Conservation (phyloP, 2,113 vertebrate species). For the Lynx canadensis region DNA sequence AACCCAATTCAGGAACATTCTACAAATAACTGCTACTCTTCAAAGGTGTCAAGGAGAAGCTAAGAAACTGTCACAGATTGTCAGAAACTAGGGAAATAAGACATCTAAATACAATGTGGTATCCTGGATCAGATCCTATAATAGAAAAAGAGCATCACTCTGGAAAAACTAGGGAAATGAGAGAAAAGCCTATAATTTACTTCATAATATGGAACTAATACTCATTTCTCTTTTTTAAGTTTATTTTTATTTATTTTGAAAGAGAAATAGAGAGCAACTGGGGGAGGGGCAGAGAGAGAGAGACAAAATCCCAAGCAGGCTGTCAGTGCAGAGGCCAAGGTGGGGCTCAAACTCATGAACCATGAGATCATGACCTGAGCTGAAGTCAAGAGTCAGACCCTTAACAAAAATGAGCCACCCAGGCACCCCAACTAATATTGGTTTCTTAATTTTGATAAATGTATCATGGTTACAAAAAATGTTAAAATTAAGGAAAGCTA, state of each 20-base stretch:
- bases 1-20: neutral
- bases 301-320: too few relatives aligned
- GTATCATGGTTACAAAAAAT: neutral
- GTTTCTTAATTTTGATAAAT: constrained; percentile 11
- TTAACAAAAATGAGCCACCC: too few relatives aligned
- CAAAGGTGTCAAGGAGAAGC: neutral
- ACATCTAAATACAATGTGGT: neutral
- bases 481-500: neutral
- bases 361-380: too few relatives aligned
- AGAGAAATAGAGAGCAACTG: too few relatives aligned
- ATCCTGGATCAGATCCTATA: neutral
- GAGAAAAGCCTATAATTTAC: neutral
- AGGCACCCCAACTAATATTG: neutral
- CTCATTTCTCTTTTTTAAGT: neutral
- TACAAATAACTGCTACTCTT: neutral
- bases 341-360: too few relatives aligned
- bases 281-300: too few relatives aligned
- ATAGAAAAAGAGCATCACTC: neutral
- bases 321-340: too few relatives aligned
- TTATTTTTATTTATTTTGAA: too few relatives aligned
- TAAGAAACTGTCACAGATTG: neutral
- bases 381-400: too few relatives aligned
- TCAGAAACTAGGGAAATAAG: neutral
- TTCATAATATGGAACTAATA: neutral
- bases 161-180: neutral